Percentiles rank a stretch among this genome's conserved stretches.
These are phyloP conservation scores for Listrodromus nycthemerus DNA, from an alignment of 2,888 invertebrate genomes.

Conservation along the genomic window DNA sequence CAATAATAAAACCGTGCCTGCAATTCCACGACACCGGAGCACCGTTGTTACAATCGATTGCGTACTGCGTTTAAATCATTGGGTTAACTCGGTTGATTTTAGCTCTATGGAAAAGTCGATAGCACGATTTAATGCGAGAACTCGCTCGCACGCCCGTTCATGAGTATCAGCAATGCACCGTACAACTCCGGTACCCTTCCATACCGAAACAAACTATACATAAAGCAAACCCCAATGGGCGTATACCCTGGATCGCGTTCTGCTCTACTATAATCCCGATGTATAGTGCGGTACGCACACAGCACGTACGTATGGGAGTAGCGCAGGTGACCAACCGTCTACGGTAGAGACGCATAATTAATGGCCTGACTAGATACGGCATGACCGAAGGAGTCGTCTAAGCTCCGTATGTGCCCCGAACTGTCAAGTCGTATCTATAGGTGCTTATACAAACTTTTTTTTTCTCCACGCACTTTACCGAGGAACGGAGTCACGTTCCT, in stretches of 20 bases:
- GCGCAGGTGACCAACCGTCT: slow-evolving; percentile 70
- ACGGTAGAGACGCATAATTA: slow-evolving; percentile 77
- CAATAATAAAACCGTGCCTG: too few relatives aligned
- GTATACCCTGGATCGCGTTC: slow-evolving; percentile 5
- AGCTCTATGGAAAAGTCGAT: neutral
- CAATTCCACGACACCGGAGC: neutral
- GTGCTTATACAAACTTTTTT: neutral
- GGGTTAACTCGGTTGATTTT: slow-evolving; percentile 47
- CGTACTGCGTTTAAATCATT: slow-evolving; percentile 45
- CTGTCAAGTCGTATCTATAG: slow-evolving; percentile 3
- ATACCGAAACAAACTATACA: neutral
- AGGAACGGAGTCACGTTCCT: neutral
- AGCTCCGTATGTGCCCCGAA: slow-evolving; percentile 35
- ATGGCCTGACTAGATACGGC: slow-evolving; percentile 76
- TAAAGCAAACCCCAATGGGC: neutral
- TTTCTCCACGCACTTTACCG: neutral
- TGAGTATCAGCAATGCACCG: neutral
- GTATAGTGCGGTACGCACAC: neutral
- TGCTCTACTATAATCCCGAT: neutral
- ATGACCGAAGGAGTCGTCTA: slow-evolving; percentile 46
- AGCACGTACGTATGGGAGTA: slow-evolving; percentile 30
- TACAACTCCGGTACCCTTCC: neutral
- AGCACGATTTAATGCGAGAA: neutral
- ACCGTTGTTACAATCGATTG: neutral
- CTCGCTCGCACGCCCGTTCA: slow-evolving; percentile 5